Evolutionary conservation across 2,888 invertebrate species (phyloP).

Genomic region (Periphyllus acericola): DNA sequence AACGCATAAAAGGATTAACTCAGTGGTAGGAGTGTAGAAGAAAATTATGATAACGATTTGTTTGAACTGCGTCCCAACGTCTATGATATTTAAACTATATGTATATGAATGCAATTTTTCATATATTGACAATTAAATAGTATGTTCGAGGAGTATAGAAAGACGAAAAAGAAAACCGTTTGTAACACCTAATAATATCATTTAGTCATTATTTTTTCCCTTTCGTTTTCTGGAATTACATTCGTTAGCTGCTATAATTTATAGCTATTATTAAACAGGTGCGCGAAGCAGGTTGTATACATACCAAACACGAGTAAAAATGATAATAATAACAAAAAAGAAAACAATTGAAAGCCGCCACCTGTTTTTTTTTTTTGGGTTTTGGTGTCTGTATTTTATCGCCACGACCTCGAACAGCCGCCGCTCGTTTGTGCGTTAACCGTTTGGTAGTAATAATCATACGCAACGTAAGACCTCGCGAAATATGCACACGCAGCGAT

Average conservation of each 20-base stretch:
- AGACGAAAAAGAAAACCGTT: neutral
- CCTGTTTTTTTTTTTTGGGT: conserved; percentile 26
- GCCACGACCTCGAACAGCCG: conserved; percentile 6
- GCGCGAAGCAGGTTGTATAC: conserved; percentile 2
- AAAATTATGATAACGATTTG: neutral
- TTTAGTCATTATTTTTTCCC: neutral
- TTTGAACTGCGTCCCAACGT: too few species aligned
- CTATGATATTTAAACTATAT: too few species aligned
- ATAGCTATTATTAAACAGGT: conserved; percentile 26
- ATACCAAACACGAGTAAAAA: neutral
- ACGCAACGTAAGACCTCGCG: neutral
- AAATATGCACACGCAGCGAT: neutral
- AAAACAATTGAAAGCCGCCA: neutral
- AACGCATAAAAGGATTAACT: neutral
- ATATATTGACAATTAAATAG: neutral
- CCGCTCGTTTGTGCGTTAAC: neutral
- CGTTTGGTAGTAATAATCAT: neutral
- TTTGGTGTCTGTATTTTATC: neutral
- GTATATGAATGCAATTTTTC: too few species aligned
- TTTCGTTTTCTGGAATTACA: neutral
- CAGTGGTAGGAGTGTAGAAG: neutral
- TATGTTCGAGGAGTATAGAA: neutral
- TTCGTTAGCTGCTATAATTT: neutral
- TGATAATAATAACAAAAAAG: conserved; percentile 11
- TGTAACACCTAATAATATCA: neutral